Percentiles rank a stretch among this genome's conserved stretches.
These are phyloP conservation scores for Thaleichthys pacificus DNA, from an alignment of 2,797 vertebrate genomes.

Conservation along the genomic window DNA sequence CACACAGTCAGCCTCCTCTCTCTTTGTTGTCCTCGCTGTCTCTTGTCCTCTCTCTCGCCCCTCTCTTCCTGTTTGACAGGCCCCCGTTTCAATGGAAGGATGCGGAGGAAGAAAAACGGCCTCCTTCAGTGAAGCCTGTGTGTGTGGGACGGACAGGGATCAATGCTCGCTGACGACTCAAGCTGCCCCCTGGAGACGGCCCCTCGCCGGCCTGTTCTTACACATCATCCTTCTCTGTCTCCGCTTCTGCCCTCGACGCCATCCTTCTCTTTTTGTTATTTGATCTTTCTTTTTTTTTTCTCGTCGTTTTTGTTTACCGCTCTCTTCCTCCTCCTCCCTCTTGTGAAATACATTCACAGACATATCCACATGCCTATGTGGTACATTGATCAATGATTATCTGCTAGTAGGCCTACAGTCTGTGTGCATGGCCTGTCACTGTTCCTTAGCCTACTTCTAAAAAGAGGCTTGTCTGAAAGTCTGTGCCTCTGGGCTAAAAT, in stretches of 20 bases:
- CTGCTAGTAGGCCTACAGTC: no score
- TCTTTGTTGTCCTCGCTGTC: not conserved
- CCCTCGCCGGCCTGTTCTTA: not conserved
- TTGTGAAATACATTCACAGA: no score
- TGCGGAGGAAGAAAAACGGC: not conserved
- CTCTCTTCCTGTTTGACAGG: not conserved
- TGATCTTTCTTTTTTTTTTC: not conserved
- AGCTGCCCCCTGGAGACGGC: no score
- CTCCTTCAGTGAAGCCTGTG: not conserved
- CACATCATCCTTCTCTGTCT: not conserved
- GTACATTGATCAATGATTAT: no score
- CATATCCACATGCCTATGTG: no score
- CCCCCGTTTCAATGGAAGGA: not conserved
- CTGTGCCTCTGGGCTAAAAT: constrained; percentile 37
- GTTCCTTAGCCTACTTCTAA: constrained; percentile 47
- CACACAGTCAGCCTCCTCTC: not conserved
- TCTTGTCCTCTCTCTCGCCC: not conserved
- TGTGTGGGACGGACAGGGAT: not conserved
- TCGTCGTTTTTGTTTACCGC: no score
- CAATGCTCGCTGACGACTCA: not conserved
- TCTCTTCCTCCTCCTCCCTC: no score
- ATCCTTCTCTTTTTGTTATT: not conserved
- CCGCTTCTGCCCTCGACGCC: not conserved
- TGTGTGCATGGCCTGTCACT: no score
- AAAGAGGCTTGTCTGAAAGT: constrained; percentile 33